Evolutionary conservation across 1,140 invertebrate species (phyloP).

Genomic region (Cyphomyrmex costatus): DNA sequence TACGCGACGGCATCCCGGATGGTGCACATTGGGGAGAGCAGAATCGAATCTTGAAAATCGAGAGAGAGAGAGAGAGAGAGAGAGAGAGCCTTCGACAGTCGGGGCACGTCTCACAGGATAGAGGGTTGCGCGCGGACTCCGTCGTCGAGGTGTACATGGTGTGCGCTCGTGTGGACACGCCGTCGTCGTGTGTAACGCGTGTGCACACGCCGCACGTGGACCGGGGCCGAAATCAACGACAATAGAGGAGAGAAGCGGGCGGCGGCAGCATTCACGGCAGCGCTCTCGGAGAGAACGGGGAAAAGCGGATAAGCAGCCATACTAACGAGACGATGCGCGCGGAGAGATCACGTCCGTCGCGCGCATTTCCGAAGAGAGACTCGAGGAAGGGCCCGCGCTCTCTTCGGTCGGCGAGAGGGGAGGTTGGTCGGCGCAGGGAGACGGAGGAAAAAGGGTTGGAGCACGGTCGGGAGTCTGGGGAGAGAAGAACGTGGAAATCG

Average conservation of each 20-base stretch:
- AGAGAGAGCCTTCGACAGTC: slow-evolving; percentile 16
- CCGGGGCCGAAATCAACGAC: slow-evolving; percentile 66
- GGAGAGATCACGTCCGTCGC: slow-evolving; percentile 68
- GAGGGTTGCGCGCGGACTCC: slow-evolving; percentile 28
- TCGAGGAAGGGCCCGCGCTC: not conserved
- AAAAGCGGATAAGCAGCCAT: slow-evolving; percentile 73
- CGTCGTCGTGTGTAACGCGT: slow-evolving; percentile 26
- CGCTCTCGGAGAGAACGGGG: slow-evolving; percentile 50
- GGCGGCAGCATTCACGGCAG: slow-evolving; percentile 60
- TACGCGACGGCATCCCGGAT: slow-evolving; percentile 2
- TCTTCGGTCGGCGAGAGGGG: not conserved
- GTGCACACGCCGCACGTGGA: slow-evolving; percentile 29
- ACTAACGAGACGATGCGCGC: slow-evolving; percentile 68
- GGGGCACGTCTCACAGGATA: slow-evolving; percentile 45
- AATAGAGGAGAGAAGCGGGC: slow-evolving; percentile 61
- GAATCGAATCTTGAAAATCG: slow-evolving; percentile 55
- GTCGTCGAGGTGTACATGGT: not conserved
- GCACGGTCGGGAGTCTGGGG: not conserved
- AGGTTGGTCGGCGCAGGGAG: not conserved
- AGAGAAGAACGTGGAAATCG: slow-evolving; percentile 61
- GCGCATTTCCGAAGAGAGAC: slow-evolving; percentile 47
- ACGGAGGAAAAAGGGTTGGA: slow-evolving; percentile 23
- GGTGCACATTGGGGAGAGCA: not conserved
- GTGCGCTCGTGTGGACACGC: slow-evolving; percentile 54
- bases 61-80: not conserved